A percentile compares a stretch with the other conserved stretches of the same genome.
These are phyloP conservation scores for Dicycla oo DNA, from an alignment of 2,888 invertebrate species.

Conservation along the genomic window DNA sequence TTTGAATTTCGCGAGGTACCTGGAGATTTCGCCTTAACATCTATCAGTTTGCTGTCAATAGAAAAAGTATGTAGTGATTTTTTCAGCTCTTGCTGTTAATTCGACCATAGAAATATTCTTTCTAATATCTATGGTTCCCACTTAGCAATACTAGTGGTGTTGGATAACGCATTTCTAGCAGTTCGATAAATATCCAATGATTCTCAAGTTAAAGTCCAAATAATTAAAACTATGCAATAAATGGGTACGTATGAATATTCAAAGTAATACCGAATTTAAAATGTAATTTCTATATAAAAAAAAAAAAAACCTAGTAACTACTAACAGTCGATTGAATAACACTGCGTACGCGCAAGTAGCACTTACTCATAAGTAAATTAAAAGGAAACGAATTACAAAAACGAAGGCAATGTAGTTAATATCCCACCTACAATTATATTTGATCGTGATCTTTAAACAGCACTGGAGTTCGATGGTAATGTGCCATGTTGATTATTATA, in stretches of 20 bases:
- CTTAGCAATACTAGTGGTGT: too few species aligned
- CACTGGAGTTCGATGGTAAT: background rate
- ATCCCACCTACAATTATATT: constrained; percentile 16
- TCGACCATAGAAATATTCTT: too few species aligned
- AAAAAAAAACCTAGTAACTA: background rate
- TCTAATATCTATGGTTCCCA: too few species aligned
- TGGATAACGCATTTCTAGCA: too few species aligned
- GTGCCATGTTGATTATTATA: background rate
- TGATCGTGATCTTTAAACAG: constrained; percentile 35
- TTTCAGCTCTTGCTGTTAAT: too few species aligned
- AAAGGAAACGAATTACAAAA: constrained; percentile 1
- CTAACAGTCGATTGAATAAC: background rate
- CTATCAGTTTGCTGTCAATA: too few species aligned
- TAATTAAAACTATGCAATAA: too few species aligned
- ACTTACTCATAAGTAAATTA: constrained; percentile 11
- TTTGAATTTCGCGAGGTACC: too few species aligned
- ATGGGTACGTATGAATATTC: background rate
- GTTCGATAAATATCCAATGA: too few species aligned
- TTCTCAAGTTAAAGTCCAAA: too few species aligned
- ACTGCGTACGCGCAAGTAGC: background rate
- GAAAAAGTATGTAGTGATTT: too few species aligned
- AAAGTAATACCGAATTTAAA: background rate
- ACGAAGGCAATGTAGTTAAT: constrained; percentile 5
- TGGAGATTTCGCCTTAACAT: too few species aligned
- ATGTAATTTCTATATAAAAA: background rate